Evolutionary conservation across 2,888 invertebrate species (phyloP).

Genomic region (Uropetala carovei): DNA sequence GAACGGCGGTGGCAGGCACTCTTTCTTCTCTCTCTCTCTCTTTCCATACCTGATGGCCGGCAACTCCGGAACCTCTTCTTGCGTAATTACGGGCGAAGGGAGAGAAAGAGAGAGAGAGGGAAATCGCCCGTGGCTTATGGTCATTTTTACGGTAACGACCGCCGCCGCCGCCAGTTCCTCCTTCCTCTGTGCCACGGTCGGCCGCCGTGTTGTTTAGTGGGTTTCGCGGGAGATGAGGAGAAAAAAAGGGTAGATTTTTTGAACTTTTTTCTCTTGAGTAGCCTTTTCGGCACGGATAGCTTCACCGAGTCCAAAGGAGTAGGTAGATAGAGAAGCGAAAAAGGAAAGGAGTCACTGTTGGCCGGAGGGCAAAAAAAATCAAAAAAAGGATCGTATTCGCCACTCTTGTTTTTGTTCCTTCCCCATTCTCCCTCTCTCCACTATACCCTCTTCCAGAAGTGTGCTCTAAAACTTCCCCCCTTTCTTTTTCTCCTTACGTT

Average conservation of each 20-base stretch:
- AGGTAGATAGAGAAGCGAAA: not conserved
- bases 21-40: too few species aligned
- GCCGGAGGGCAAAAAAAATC: too few species aligned
- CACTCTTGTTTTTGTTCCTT: too few species aligned
- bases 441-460: not conserved
- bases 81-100: conserved; percentile 41
- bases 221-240: not conserved
- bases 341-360: too few species aligned
- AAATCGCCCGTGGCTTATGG: conserved; percentile 60
- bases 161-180: not conserved
- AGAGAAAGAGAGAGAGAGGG: not conserved
- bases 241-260: not conserved
- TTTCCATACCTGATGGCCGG: too few species aligned
- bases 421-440: not conserved
- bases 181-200: not conserved
- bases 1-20: not conserved
- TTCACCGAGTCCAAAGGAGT: not conserved
- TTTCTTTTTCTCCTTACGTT: not conserved
- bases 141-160: conserved; percentile 43
- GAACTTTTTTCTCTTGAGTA: not conserved
- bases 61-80: not conserved
- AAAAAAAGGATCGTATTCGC: too few species aligned
- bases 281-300: not conserved
- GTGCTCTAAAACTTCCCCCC: not conserved
- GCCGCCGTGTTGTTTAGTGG: not conserved